Evolutionary conservation across 2,113 vertebrate genomes (phyloP).

Genomic region (Eurypyga helias): DNA sequence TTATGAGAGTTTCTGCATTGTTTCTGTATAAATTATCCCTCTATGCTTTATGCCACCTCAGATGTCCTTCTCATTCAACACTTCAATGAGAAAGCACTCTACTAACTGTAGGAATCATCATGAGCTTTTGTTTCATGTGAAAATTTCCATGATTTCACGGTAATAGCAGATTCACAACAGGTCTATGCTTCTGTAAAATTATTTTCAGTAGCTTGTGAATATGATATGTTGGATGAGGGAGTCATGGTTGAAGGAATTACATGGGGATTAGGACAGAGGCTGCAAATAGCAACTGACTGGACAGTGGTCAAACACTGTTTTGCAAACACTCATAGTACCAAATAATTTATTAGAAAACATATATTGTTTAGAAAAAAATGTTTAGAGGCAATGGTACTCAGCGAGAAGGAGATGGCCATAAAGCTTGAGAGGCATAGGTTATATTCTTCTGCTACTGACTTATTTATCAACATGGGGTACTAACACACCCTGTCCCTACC

Average conservation of each 20-base stretch:
- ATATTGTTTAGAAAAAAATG: not conserved
- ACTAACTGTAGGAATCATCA: not conserved
- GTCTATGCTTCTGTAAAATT: not conserved
- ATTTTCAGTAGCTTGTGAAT: not conserved
- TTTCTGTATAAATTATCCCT: not conserved
- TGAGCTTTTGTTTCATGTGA: slow-evolving; percentile 13
- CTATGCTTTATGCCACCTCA: not conserved
- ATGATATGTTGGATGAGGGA: not conserved
- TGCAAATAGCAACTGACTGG: not conserved
- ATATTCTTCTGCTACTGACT: not conserved
- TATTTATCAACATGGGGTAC: not conserved
- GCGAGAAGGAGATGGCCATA: not conserved
- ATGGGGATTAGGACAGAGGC: not conserved
- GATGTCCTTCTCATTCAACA: not conserved
- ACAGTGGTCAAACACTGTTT: not conserved
- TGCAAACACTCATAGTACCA: not conserved
- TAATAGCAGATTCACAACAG: not conserved
- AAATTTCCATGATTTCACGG: not conserved
- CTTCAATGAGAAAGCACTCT: not conserved
- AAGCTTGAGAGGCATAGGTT: not conserved
- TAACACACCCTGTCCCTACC: not conserved
- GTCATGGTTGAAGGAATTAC: slow-evolving; percentile 34
- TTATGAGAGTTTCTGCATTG: not conserved
- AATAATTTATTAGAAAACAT: not conserved
- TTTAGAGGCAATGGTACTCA: not conserved